Evolutionary conservation across 2,113 vertebrate genomes (phyloP).

Genomic region (Hymenochirus boettgeri): DNA sequence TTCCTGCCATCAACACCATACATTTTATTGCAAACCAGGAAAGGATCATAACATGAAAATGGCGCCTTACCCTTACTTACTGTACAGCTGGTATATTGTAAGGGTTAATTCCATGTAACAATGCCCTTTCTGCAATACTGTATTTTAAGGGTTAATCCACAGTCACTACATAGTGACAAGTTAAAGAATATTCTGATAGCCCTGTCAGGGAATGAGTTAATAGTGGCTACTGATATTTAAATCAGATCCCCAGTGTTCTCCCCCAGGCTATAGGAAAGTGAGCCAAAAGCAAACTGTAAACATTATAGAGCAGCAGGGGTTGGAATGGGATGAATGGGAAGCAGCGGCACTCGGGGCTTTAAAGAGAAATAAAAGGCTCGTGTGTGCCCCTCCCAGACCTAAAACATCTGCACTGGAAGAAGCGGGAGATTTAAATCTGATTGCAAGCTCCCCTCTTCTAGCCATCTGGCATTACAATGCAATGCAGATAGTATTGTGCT

Average conservation of each 20-base stretch:
- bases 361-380: background rate
- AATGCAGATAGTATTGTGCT: background rate
- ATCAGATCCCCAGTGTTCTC: background rate
- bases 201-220: background rate
- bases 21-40: too few species aligned
- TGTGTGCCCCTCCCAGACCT: background rate
- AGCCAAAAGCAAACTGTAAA: slow-evolving; percentile 20
- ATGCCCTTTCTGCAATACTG: too few species aligned
- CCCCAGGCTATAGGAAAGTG: slow-evolving; percentile 2
- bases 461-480: too few species aligned
- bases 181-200: too few species aligned
- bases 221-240: background rate
- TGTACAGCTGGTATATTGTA: too few species aligned
- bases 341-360: background rate
- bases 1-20: too few species aligned
- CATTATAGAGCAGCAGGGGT: slow-evolving; percentile 1
- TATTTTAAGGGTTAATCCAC: too few species aligned
- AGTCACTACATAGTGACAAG: too few species aligned
- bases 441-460: background rate
- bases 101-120: too few species aligned
- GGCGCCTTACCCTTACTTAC: too few species aligned
- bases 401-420: slow-evolving; percentile 17
- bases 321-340: background rate
- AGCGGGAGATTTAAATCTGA: slow-evolving; percentile 16
- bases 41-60: too few species aligned